phyloP scores from a whole-genome alignment of 2,888 invertebrate species.

The Sarcophaga subvicina region DNA sequence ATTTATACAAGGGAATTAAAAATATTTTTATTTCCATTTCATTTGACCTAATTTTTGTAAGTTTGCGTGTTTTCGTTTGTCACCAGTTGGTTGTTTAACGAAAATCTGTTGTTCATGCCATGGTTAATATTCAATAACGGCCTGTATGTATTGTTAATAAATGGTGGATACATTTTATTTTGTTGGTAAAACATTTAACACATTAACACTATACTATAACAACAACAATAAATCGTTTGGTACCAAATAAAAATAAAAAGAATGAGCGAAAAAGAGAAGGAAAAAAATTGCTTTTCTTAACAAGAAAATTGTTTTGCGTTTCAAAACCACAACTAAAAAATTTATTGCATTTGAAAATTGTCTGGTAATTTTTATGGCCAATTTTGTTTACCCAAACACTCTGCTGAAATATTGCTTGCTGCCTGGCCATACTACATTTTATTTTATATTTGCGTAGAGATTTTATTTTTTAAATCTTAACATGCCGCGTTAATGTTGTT shows the following conservation, averaged over 20 bases:
- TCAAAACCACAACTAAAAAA: slow-evolving; percentile 20
- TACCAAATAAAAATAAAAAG: too few species aligned
- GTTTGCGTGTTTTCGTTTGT: slow-evolving; percentile 59
- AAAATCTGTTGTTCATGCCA: slow-evolving; percentile 44
- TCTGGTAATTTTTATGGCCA: slow-evolving; percentile 36
- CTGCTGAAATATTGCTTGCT: neutral
- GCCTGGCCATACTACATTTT: neutral
- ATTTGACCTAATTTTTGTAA: neutral
- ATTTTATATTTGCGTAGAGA: neutral
- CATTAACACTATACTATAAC: slow-evolving; percentile 20
- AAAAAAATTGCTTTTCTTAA: slow-evolving; percentile 4
- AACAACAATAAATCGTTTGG: neutral
- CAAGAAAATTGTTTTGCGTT: slow-evolving; percentile 10
- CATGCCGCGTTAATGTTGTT: slow-evolving; percentile 20
- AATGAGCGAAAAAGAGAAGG: neutral
- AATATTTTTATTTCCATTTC: slow-evolving; percentile 2
- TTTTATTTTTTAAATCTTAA: neutral
- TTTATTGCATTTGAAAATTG: slow-evolving; percentile 42
- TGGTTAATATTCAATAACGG: neutral
- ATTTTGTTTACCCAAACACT: neutral
- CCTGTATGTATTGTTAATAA: neutral
- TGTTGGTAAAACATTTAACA: slow-evolving; percentile 29
- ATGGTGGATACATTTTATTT: neutral
- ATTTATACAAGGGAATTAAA: neutral
- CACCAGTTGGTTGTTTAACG: slow-evolving; percentile 52